Percentiles rank a stretch among this genome's conserved stretches.
These are phyloP conservation scores for Callimorpha dominula DNA, from an alignment of 2,888 invertebrate species.

Conservation along the genomic window DNA sequence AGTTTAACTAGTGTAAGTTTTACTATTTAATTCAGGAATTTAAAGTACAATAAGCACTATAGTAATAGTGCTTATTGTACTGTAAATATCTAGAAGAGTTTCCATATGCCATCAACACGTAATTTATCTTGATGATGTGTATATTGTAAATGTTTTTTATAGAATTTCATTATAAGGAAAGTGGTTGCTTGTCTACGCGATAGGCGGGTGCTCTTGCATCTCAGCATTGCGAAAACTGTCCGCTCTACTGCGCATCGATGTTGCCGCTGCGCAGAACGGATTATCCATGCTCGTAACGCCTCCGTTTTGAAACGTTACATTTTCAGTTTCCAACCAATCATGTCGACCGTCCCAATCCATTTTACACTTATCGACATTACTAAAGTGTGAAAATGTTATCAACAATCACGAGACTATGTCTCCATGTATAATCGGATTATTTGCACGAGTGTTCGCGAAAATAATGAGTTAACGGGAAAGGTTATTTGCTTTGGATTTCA, in stretches of 20 bases:
- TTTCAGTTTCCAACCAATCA: conserved; percentile 35
- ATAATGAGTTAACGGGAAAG: not conserved
- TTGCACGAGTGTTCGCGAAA: not conserved
- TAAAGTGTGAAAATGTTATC: conserved; percentile 28
- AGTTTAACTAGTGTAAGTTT: no score
- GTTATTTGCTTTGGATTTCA: conserved; percentile 16
- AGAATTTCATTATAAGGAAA: conserved; percentile 9
- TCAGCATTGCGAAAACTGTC: conserved; percentile 71
- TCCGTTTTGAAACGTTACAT: conserved; percentile 54
- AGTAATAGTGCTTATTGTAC: no score
- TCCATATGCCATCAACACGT: not conserved
- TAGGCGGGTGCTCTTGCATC: conserved; percentile 56
- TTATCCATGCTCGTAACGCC: conserved; percentile 68
- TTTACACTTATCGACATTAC: conserved; percentile 29
- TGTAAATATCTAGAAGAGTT: not conserved
- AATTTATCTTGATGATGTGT: conserved; percentile 20
- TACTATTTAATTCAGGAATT: no score
- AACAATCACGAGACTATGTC: conserved; percentile 17
- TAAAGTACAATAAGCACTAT: no score
- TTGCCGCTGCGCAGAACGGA: conserved; percentile 68
- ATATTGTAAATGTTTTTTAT: conserved; percentile 16
- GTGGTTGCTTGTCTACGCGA: conserved; percentile 29
- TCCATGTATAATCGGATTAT: not conserved
- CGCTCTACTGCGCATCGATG: conserved; percentile 77
- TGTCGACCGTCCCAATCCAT: conserved; percentile 24